Conservation (phyloP, 2,888 invertebrate genomes). For the Epinotia bilunana region DNA sequence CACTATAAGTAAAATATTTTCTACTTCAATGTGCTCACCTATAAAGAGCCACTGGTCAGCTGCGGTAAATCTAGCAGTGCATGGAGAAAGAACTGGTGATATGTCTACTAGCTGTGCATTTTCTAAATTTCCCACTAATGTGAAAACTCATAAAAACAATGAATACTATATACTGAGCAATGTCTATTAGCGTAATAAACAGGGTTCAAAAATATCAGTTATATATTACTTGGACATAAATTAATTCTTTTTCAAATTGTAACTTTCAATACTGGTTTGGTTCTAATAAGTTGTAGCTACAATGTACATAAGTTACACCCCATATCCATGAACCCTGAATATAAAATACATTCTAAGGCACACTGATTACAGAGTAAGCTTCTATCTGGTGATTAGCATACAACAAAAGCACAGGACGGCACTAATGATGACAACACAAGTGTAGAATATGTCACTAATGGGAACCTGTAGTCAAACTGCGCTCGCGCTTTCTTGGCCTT, state of each 20-base stretch:
- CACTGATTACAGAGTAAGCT: conserved; percentile 52
- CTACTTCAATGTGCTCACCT: conserved; percentile 30
- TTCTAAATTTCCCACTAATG: conserved; percentile 9
- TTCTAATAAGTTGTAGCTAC: neutral
- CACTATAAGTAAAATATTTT: neutral
- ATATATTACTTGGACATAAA: neutral
- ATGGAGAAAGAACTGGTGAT: conserved; percentile 20
- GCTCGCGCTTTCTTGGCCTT: conserved; percentile 89
- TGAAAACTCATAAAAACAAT: conserved; percentile 18
- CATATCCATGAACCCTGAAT: conserved; percentile 43
- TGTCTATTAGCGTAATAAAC: conserved; percentile 25
- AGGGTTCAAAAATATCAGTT: conserved; percentile 43
- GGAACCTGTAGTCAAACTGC: conserved; percentile 88
- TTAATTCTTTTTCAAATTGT: neutral
- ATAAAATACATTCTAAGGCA: conserved; percentile 47
- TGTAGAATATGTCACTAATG: conserved; percentile 73
- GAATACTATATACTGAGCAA: conserved; percentile 15
- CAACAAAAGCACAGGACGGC: conserved; percentile 75
- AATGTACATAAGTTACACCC: neutral
- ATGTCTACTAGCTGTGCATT: conserved; percentile 30
- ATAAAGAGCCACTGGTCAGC: conserved; percentile 9
- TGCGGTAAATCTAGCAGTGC: conserved; percentile 35
- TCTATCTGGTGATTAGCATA: conserved; percentile 54
- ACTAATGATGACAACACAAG: conserved; percentile 82
- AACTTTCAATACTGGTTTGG: neutral